Percentiles rank a stretch among this genome's conserved stretches.
phyloP scores from a whole-genome alignment of 2,888 invertebrate genomes.

The Tetramorium bicarinatum region DNA sequence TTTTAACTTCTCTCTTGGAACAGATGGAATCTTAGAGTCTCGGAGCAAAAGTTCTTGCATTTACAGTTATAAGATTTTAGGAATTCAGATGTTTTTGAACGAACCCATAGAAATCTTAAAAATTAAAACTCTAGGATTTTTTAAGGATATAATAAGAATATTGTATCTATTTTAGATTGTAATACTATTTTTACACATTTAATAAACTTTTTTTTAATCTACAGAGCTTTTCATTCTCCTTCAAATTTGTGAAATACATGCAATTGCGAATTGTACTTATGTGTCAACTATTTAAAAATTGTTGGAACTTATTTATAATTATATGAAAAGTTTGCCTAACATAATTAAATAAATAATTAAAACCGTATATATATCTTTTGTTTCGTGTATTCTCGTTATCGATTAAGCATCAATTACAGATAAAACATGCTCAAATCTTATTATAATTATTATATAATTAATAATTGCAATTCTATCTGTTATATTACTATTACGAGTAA shows the following conservation, averaged over 20 bases:
- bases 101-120: neutral
- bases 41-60: slow-evolving; percentile 1
- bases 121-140: slow-evolving; percentile 5
- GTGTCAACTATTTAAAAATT: neutral
- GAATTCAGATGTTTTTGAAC: neutral
- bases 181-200: slow-evolving; percentile 38
- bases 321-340: neutral
- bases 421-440: slow-evolving; percentile 32
- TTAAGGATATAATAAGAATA: slow-evolving; percentile 16
- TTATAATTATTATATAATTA: slow-evolving; percentile 49
- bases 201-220: slow-evolving; percentile 57
- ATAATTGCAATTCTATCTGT: slow-evolving; percentile 33
- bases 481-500: slow-evolving; percentile 19
- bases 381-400: slow-evolving; percentile 29
- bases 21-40: neutral
- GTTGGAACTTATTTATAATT: slow-evolving; percentile 6
- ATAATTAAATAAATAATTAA: slow-evolving; percentile 23
- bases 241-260: slow-evolving; percentile 13
- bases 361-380: neutral
- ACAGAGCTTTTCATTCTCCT: slow-evolving; percentile 35
- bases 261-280: slow-evolving; percentile 12
- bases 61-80: slow-evolving; percentile 4
- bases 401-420: slow-evolving; percentile 21
- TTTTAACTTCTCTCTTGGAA: neutral
- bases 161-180: slow-evolving; percentile 24